phyloP scores from a whole-genome alignment of 2,113 vertebrate species.

The Plecturocebus donacophilus region DNA sequence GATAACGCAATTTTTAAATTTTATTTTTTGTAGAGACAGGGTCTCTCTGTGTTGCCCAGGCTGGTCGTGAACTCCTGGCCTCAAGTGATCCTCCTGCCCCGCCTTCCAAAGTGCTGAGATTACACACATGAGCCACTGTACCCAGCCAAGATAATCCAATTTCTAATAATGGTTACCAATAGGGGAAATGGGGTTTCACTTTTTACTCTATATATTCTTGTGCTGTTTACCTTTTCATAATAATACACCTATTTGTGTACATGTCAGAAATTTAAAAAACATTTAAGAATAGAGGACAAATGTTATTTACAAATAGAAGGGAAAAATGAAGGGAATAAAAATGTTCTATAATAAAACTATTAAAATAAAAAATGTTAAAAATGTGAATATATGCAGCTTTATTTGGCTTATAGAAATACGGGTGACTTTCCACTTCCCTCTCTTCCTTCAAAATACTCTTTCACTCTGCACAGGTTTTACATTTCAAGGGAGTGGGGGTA shows the following conservation, averaged over 20 bases:
- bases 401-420: not conserved
- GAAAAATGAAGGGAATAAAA: conserved; percentile 7
- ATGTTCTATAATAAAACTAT: not conserved
- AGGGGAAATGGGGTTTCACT: not conserved
- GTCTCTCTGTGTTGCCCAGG: too few relatives aligned
- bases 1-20: not conserved
- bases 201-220: not conserved
- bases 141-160: not conserved
- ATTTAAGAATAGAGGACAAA: not conserved
- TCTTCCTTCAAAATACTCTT: not conserved
- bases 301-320: conserved; percentile 22
- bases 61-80: too few relatives aligned
- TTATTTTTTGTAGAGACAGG: too few relatives aligned
- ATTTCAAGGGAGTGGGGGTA: not conserved
- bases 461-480: not conserved
- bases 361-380: not conserved
- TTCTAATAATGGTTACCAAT: not conserved
- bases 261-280: not conserved
- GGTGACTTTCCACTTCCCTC: not conserved
- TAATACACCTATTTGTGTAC: not conserved
- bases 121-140: too few relatives aligned
- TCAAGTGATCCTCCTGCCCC: too few relatives aligned
- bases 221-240: not conserved
- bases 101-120: too few relatives aligned
- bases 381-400: not conserved